Evolutionary conservation across 2,797 vertebrate genomes (phyloP), one percentile per base, ranked within the genome.

Genomic region (Alauda arvensis): DNA sequence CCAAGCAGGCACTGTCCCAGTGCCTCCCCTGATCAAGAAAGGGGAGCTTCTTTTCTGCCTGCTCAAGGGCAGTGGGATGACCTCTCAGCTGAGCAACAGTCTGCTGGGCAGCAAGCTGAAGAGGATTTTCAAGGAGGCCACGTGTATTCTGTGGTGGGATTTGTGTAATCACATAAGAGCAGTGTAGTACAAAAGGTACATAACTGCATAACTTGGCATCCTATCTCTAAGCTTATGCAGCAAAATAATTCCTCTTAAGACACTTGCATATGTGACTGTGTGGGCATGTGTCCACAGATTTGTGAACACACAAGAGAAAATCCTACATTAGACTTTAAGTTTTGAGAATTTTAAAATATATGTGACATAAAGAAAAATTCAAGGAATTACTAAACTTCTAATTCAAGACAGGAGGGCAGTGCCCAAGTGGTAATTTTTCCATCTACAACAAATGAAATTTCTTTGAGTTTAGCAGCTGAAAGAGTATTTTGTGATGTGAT

Each of bases 51-150:
- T 68, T 66, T 67, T 49, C 67, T 55, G 29, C 72, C 85, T 68
- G 66, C 9, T 46, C 39, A 85, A 63, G 70, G 70, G 52, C 80
- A 80, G 83, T 11, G 39, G 55, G n/a, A 12, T 92, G 61, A 88
- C 78, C 75, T 89, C 92, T 79, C 83, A 56, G 63, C 63, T 87
- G 70, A 92, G 93, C 83, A 93, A 31, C 63, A 83, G 84, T 45
- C 90, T 89, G 77, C 86, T 88, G 18, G 45, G 39, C 57, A 48
- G 63, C 77, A 66, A 80, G 40, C 63, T 82, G 88, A 76, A 12
- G 29, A 56, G 19, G 52, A 51, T 66, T 95, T 94, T 90, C 88
- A 91, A 91, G 92, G 87, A 92, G n/a, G 25, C 80, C 76, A 66
- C 21, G 2, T 70, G 57, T 90, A 67, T 63, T 92, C 68, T 66